Base-by-base conservation (phyloP, 2,888 invertebrate genomes). In the Heteromurus nitidus region DNA sequence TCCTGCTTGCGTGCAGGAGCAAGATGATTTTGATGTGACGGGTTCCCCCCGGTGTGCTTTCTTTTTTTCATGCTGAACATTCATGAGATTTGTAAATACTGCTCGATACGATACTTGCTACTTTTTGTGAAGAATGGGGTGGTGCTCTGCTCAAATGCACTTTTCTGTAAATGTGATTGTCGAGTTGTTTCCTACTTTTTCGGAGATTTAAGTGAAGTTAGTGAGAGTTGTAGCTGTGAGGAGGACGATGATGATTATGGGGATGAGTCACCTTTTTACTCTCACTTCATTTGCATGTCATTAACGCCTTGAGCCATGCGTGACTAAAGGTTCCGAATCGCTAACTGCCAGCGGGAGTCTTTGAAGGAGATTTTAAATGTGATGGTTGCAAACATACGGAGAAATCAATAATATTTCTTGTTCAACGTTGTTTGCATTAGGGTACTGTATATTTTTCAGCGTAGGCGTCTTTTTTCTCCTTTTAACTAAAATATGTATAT, bases 231-330 rank as follows among this genome's bases (percentile, higher is more conserved):
- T 74, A 36, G 44, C 30, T 24, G 64, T 53, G 67, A 24, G 36
- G 20, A 53, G 44, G 74, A 42, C 5, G 68, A 74, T 24, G 73
- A 20, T 22, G 22, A 2, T 70, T 22, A 24, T 58, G 60, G 18
- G 26, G 64, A 55, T 76, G 76, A 76, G 60, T 76, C 76, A 76
- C 68, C 68, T 68, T 60, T 36, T 30, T n/a, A n/a, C n/a, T 16
- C 60, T 22, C 58, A 67, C 75, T 73, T 76, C 68, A 68, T 76
- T 76, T 76, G 76, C 76, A 76, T 76, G 67, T 68, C 76, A 76
- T 76, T 76, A 76, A 50, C 76, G 76, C 68, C 76, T 67, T 24
- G 68, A 76, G 68, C 60, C 65, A 74, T 53, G 74, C 74, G 65
- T 74, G 74, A 74, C 74, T 50, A 74, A 64, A 36, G 50, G 36